Conservation (phyloP, 1,140 invertebrate species). For the Cydia amplana region DNA sequence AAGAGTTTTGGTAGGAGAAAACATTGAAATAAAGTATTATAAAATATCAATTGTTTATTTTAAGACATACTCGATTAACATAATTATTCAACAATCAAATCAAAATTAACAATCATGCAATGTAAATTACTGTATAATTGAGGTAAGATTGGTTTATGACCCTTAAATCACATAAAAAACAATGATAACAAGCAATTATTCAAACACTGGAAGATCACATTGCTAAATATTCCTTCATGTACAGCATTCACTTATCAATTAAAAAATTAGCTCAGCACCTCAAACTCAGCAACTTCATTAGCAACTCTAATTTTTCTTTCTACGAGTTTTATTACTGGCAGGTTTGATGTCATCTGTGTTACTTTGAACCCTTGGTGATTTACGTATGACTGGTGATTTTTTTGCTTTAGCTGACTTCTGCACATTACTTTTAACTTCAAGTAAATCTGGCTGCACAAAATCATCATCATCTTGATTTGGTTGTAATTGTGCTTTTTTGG, state of each 20-base stretch:
- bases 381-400: conserved; percentile 1
- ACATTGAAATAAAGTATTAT: conserved; percentile 50
- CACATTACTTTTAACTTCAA: background rate
- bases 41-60: conserved; percentile 33
- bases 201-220: background rate
- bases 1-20: conserved; percentile 67
- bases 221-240: background rate
- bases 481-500: conserved; percentile 10
- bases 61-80: conserved; percentile 14
- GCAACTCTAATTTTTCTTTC: conserved; percentile 8
- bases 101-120: conserved; percentile 13
- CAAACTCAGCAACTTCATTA: background rate
- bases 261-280: too few relatives aligned
- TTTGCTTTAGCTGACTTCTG: background rate
- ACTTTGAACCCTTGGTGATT: conserved; percentile 20
- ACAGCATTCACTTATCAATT: background rate
- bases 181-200: background rate
- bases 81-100: conserved; percentile 7
- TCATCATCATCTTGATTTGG: conserved; percentile 27
- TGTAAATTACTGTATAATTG: background rate
- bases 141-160: background rate
- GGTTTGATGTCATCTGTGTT: conserved; percentile 2
- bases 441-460: background rate
- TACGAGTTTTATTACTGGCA: background rate
- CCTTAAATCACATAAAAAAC: background rate